Evolutionary conservation across 2,888 invertebrate species (phyloP).

Genomic region (Andrena camellia): DNA sequence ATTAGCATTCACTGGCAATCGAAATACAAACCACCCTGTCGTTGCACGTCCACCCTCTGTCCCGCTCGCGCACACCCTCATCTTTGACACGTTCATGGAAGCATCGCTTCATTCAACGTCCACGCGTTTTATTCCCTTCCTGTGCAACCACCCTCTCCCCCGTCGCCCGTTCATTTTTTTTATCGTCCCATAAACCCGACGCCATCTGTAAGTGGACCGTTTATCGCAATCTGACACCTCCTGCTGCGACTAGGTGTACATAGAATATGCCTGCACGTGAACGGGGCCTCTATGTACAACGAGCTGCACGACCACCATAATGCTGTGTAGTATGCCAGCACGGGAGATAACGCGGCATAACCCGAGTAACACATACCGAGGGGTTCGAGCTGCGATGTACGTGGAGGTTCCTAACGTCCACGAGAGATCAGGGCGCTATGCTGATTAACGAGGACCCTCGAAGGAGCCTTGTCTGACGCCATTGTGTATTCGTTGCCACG

Average conservation of each 20-base stretch:
- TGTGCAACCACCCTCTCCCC: background rate
- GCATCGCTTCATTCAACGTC: slow-evolving; percentile 24
- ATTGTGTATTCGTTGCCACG: slow-evolving; percentile 12
- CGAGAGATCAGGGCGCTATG: slow-evolving; percentile 57
- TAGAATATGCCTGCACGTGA: slow-evolving; percentile 46
- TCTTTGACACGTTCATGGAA: slow-evolving; percentile 27
- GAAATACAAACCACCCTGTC: background rate
- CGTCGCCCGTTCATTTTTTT: slow-evolving; percentile 37
- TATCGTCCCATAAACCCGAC: slow-evolving; percentile 48
- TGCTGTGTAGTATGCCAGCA: slow-evolving; percentile 67
- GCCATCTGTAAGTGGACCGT: slow-evolving; percentile 59
- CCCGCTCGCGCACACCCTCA: background rate
- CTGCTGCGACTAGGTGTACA: slow-evolving; percentile 44
- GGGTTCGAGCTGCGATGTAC: slow-evolving; percentile 21
- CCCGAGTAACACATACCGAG: slow-evolving; percentile 50
- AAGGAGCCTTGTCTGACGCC: slow-evolving; percentile 26
- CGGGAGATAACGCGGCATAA: slow-evolving; percentile 73
- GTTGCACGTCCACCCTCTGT: slow-evolving; percentile 11
- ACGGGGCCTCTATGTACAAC: slow-evolving; percentile 53
- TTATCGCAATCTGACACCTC: slow-evolving; percentile 63
- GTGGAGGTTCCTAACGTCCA: slow-evolving; percentile 42
- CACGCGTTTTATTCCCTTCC: slow-evolving; percentile 37
- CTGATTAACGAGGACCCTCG: slow-evolving; percentile 73
- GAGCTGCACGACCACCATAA: slow-evolving; percentile 63
- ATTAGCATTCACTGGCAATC: background rate